Conservation (phyloP, 2,113 vertebrate species). For the Laterallus jamaicensis region DNA sequence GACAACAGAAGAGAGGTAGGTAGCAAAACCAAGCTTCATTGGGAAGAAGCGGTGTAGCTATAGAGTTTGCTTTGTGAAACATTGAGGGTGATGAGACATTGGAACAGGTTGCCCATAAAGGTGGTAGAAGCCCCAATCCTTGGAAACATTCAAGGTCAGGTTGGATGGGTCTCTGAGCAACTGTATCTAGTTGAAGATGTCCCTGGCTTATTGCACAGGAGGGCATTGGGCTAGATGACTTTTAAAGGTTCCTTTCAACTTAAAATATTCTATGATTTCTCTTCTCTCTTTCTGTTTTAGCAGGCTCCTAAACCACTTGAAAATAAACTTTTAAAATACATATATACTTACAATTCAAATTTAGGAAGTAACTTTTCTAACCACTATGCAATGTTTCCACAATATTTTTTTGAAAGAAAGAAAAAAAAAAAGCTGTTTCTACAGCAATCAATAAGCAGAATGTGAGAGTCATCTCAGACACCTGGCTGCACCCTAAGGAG, state of each 20-base stretch:
- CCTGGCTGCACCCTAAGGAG: rapidly evolving
- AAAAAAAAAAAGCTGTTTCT: neutral
- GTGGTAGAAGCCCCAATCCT: too few relatives aligned
- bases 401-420: neutral
- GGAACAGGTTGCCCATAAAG: too few relatives aligned
- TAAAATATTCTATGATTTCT: neutral
- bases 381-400: neutral
- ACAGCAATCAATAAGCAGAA: neutral
- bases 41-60: neutral
- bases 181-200: neutral
- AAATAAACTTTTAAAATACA: neutral
- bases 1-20: neutral
- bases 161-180: too few relatives aligned
- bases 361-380: neutral
- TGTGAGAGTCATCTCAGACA: neutral
- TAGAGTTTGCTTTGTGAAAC: neutral
- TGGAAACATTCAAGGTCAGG: too few relatives aligned
- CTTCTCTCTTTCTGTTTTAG: neutral
- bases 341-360: neutral
- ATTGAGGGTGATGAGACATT: too few relatives aligned
- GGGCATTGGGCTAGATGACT: neutral
- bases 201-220: too few relatives aligned
- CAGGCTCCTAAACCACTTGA: neutral
- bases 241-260: neutral
- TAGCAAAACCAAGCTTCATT: neutral